Percentiles rank a stretch among this genome's conserved stretches.
phyloP scores from a whole-genome alignment of 1,140 invertebrate species.

The Olivierus martensii region DNA sequence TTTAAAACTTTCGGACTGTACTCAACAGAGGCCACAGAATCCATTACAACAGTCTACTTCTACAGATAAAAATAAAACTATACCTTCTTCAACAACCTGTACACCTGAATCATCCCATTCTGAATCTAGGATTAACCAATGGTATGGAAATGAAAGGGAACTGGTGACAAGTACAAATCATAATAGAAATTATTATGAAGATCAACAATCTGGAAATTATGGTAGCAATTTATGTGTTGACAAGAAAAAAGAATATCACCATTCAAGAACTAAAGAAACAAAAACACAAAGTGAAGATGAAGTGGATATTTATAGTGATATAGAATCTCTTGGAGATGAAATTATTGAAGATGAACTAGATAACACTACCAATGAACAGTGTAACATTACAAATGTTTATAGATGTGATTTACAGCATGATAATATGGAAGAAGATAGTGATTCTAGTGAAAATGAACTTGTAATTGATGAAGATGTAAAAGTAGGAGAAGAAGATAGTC shows the following conservation, averaged over 20 bases:
- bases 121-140: not conserved
- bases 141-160: too few species aligned
- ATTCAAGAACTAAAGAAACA: too few species aligned
- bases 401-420: constrained; percentile 1
- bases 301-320: constrained; percentile 40
- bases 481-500: constrained; percentile 10
- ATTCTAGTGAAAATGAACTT: constrained; percentile 23
- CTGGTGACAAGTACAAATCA: too few species aligned
- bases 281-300: constrained; percentile 22
- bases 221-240: too few species aligned
- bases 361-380: constrained; percentile 2
- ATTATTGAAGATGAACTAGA: not conserved
- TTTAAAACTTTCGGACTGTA: constrained; percentile 21
- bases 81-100: too few species aligned
- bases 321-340: constrained; percentile 28
- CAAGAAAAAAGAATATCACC: too few species aligned
- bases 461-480: constrained; percentile 23
- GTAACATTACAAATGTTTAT: not conserved
- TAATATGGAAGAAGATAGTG: constrained; percentile 4
- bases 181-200: too few species aligned
- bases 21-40: not conserved
- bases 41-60: not conserved
- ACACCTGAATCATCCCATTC: not conserved
- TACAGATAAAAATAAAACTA: too few species aligned
- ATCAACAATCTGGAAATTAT: too few species aligned